Evolutionary conservation across 1,140 invertebrate species (phyloP).

Genomic region (Zaprionus capensis): DNA sequence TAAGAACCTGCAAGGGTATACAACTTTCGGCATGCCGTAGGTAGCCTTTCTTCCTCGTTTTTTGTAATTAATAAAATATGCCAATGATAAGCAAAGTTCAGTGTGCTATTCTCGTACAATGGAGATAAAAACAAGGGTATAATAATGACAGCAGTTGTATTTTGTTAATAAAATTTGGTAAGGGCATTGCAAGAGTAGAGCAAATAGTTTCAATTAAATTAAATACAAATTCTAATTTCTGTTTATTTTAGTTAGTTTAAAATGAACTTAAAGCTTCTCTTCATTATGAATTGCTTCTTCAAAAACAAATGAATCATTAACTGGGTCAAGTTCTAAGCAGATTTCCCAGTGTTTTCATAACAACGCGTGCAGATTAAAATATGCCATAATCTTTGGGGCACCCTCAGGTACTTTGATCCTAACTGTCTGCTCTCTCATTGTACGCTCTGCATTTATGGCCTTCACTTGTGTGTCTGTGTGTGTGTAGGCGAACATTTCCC

Average conservation of each 20-base stretch:
- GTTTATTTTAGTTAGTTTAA: not conserved
- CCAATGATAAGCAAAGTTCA: conserved; percentile 37
- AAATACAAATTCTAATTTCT: too few species aligned
- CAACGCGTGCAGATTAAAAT: not conserved
- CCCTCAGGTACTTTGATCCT: conserved; percentile 1
- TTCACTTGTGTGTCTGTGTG: not conserved
- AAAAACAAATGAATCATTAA: not conserved
- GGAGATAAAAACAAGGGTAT: not conserved
- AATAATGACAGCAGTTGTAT: too few species aligned
- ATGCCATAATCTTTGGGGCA: not conserved
- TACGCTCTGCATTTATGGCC: conserved; percentile 4
- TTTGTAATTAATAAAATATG: conserved; percentile 10
- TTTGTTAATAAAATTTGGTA: too few species aligned
- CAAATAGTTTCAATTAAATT: too few species aligned
- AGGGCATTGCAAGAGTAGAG: too few species aligned
- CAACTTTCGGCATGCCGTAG: too few species aligned
- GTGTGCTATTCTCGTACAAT: not conserved
- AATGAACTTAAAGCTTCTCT: not conserved
- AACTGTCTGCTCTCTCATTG: conserved; percentile 28
- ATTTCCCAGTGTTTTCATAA: not conserved
- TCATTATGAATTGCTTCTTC: not conserved
- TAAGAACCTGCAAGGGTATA: too few species aligned
- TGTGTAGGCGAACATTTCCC: not conserved
- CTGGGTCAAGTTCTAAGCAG: not conserved
- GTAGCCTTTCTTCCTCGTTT: not conserved